Evolutionary conservation across 2,888 invertebrate species (phyloP).

Genomic region (Lepidocyrtinus sp.): DNA sequence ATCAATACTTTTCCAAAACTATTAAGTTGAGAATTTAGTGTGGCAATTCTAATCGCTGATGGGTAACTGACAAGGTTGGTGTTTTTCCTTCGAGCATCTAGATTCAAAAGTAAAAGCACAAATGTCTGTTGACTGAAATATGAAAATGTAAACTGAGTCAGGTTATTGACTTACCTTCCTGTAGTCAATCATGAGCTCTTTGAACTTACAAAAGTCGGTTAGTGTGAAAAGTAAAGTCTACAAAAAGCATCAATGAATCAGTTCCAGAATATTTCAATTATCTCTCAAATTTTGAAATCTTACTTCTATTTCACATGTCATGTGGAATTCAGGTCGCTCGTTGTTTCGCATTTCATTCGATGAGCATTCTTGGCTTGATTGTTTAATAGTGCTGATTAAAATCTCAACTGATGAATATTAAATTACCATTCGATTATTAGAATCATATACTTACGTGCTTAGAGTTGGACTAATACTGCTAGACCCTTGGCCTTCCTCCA

Average conservation of each 20-base stretch:
- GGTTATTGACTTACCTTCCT: conserved; percentile 49
- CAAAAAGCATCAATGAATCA: neutral
- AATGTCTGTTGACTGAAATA: neutral
- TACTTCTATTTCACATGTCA: conserved; percentile 53
- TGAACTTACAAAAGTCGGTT: conserved; percentile 60
- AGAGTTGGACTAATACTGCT: conserved; percentile 42
- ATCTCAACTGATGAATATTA: no score
- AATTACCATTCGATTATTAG: no score
- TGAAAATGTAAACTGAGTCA: no score
- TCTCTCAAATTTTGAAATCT: neutral
- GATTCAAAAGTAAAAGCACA: neutral
- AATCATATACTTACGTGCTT: no score
- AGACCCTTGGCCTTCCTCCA: conserved; percentile 28
- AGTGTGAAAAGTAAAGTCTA: conserved; percentile 56
- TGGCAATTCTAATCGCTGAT: conserved; percentile 46
- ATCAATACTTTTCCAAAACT: no score
- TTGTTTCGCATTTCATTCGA: neutral
- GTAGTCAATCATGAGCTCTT: conserved; percentile 61
- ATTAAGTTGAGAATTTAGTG: no score
- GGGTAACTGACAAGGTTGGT: conserved; percentile 46
- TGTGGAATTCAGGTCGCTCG: conserved; percentile 22
- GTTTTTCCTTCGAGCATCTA: conserved; percentile 63
- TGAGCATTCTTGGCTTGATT: conserved; percentile 37
- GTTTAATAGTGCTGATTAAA: no score
- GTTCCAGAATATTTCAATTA: neutral